These are phyloP conservation scores for Tyrophagus putrescentiae DNA, from an alignment of 1,140 invertebrate species.

Conservation along the genomic window DNA sequence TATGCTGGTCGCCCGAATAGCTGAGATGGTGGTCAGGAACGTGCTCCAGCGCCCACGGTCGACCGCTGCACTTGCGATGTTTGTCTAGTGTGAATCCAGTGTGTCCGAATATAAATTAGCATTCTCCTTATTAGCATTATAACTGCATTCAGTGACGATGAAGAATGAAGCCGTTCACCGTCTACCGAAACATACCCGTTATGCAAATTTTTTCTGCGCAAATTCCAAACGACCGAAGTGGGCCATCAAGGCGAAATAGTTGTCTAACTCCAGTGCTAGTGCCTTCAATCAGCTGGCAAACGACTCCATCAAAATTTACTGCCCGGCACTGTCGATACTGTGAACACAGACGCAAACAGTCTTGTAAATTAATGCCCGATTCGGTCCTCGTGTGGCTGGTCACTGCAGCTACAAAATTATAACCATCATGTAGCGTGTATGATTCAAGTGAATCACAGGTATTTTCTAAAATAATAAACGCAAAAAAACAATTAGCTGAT, in stretches of 20 bases:
- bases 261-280: not conserved
- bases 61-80: slow-evolving; percentile 40
- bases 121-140: not conserved
- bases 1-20: slow-evolving; percentile 41
- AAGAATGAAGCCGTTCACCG: too few relatives aligned
- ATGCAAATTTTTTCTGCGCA: slow-evolving; percentile 85
- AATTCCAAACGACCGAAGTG: slow-evolving; percentile 87
- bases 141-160: too few relatives aligned
- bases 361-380: not conserved
- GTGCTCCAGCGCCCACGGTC: slow-evolving; percentile 79
- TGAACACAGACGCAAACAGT: not conserved
- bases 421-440: too few relatives aligned
- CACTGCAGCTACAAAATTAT: too few relatives aligned
- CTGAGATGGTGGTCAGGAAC: slow-evolving; percentile 47
- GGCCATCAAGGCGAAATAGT: slow-evolving; percentile 30
- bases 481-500: too few relatives aligned
- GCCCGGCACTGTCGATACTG: not conserved
- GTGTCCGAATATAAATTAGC: not conserved
- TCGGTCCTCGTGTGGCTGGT: too few relatives aligned
- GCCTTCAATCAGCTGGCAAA: not conserved
- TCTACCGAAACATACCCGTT: slow-evolving; percentile 36
- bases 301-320: slow-evolving; percentile 1
- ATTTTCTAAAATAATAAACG: too few relatives aligned
- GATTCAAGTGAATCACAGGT: too few relatives aligned
- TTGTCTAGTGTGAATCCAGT: not conserved